Evolutionary conservation across 2,888 invertebrate genomes (phyloP).

Genomic region (Bellardia pandia): DNA sequence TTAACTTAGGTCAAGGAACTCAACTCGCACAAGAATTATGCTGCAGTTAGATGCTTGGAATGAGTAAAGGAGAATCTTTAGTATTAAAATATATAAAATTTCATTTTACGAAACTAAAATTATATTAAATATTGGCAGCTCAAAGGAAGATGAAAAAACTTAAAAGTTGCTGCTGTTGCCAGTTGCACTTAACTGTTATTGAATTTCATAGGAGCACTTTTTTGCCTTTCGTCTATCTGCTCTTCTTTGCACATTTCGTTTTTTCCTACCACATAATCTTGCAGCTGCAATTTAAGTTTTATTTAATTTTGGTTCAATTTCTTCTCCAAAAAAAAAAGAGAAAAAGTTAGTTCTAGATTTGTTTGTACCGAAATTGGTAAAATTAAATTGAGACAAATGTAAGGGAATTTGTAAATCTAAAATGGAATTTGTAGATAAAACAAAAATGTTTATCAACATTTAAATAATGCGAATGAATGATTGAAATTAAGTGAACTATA

Average conservation of each 20-base stretch:
- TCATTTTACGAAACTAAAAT: constrained; percentile 38
- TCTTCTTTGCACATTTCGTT: not conserved
- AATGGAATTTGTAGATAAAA: not conserved
- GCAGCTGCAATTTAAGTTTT: constrained; percentile 29
- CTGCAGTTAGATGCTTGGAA: not conserved
- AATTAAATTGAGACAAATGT: not conserved
- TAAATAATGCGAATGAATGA: too few relatives aligned
- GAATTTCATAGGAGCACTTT: constrained; percentile 40
- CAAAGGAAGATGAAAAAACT: constrained; percentile 39
- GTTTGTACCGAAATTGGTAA: not conserved
- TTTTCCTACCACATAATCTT: constrained; percentile 2
- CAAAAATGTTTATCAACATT: too few relatives aligned
- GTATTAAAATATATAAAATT: constrained; percentile 10
- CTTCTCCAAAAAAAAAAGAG: constrained; percentile 4
- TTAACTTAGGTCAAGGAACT: constrained; percentile 77
- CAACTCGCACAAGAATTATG: constrained; percentile 42
- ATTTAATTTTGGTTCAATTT: constrained; percentile 30
- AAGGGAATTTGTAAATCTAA: not conserved
- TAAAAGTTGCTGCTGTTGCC: constrained; percentile 58
- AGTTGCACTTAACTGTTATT: constrained; percentile 68
- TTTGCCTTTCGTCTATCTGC: not conserved
- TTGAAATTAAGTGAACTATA: too few relatives aligned
- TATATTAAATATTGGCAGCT: constrained; percentile 57
- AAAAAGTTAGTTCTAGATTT: constrained; percentile 27
- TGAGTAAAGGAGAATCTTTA: too few relatives aligned